These are phyloP conservation scores for Cacoxenus indagator DNA, from an alignment of 2,888 invertebrate species.

Conservation along the genomic window DNA sequence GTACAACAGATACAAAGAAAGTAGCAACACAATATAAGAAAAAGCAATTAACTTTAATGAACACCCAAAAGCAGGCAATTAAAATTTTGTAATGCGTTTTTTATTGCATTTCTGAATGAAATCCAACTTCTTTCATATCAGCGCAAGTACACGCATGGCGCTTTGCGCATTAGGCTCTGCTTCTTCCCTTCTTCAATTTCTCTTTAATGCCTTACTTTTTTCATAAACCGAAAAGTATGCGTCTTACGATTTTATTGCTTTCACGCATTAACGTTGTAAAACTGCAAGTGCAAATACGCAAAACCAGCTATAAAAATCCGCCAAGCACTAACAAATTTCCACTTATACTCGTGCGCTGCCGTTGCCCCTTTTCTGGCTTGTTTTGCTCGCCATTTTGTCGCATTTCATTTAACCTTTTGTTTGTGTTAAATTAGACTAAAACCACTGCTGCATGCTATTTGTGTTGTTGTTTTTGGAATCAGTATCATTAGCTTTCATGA, in stretches of 20 bases:
- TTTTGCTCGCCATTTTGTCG: neutral
- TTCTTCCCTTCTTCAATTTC: too few relatives aligned
- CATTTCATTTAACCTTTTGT: neutral
- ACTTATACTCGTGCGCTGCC: neutral
- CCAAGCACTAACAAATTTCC: neutral
- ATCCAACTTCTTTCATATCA: neutral
- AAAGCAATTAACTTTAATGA: neutral
- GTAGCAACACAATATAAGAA: neutral
- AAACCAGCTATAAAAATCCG: neutral
- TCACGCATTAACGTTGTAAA: neutral
- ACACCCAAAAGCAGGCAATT: neutral
- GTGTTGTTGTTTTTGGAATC: too few relatives aligned
- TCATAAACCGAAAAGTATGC: neutral
- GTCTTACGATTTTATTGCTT: neutral
- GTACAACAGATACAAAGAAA: neutral
- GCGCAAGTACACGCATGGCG: too few relatives aligned
- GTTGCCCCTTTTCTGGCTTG: neutral
- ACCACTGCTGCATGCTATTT: too few relatives aligned
- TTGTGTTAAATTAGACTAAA: too few relatives aligned
- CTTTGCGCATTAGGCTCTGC: too few relatives aligned
- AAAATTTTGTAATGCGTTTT: slow-evolving; percentile 1
- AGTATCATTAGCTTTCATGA: neutral
- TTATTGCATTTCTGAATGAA: neutral
- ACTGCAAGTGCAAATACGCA: neutral
- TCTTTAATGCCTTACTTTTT: neutral